These are phyloP conservation scores for Invenusta paracnida DNA, from an alignment of 2,888 invertebrate species.

Conservation along the genomic window DNA sequence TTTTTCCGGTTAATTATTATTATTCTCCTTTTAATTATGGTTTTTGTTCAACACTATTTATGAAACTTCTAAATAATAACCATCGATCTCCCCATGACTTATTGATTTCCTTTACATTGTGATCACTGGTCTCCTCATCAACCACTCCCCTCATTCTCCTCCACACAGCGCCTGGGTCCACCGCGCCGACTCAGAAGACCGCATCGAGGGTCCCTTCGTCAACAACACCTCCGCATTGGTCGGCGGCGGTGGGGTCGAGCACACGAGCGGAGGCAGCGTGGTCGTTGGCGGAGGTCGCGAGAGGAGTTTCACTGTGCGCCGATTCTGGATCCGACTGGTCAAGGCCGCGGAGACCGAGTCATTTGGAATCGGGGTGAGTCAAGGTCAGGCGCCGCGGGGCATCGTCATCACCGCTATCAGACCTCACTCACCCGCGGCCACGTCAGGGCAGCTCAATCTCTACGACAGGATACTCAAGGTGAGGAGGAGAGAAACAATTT, in stretches of 20 bases:
- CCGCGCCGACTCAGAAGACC: not conserved
- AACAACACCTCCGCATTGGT: not conserved
- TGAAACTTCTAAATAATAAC: too few relatives aligned
- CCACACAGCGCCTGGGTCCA: not conserved
- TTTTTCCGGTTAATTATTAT: too few relatives aligned
- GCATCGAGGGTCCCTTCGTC: not conserved
- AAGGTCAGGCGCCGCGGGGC: constrained; percentile 12
- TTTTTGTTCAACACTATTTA: too few relatives aligned
- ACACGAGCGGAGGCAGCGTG: too few relatives aligned
- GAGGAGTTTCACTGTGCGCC: not conserved
- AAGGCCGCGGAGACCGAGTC: constrained; percentile 8
- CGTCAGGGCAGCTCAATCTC: not conserved
- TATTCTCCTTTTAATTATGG: too few relatives aligned
- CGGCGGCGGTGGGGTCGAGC: not conserved
- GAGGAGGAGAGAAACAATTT: not conserved
- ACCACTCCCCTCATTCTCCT: too few relatives aligned
- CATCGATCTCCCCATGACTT: too few relatives aligned
- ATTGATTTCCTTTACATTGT: too few relatives aligned
- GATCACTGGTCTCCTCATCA: too few relatives aligned
- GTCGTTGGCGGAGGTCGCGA: not conserved
- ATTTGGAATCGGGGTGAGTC: constrained; percentile 4
- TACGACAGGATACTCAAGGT: constrained; percentile 27
- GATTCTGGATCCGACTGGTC: not conserved
- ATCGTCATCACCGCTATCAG: constrained; percentile 21
- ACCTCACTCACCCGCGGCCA: constrained; percentile 11